Base-by-base conservation (phyloP, 2,888 invertebrate species). In the Trilocha varians region DNA sequence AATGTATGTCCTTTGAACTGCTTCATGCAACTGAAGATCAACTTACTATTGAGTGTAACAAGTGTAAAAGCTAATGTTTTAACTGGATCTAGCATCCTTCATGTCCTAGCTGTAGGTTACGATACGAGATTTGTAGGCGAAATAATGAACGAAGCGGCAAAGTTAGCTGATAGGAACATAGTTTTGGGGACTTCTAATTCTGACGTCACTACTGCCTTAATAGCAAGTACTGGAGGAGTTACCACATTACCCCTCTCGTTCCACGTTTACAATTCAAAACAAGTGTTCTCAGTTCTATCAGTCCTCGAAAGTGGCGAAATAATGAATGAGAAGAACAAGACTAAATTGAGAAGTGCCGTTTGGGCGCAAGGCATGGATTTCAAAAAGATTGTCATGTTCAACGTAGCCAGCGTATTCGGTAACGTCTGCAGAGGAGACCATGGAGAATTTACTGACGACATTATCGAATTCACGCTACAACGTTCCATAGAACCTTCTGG, bases 331-430 rank as follows among this genome's bases (percentile, higher is more conserved):
- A 56, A 50, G 1, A 48, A 52, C 16, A 66, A 58, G 45, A 52
- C 59, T 1, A 69, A 69, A 52, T 46, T 85, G 3, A 63, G 62
- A 41, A 55, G 71, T 40, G 78, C 82, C 1, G 63, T 85, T 34
- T 85, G 85, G 85, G 78, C 78, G 0, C 78, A 78, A 49, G 78
- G 77, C 5, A 73, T 64, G 57, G 71, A 83, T 48, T 73, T 76
- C 6, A 83, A 80, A 49, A 84, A 78, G 55, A 66, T 69, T 16
- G 50, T 54, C 8, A 44, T 82, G 2, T 59, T 59, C 38, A 79
- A 85, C 35, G 60, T 82, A 2, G 74, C 75, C 3, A 76, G 60
- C 42, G 63, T 85, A 2, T 85, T 85, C 41, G 78, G 79, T 3
- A 68, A 66, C 8, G 61, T 77, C 14, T 76, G 76, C 43, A 63